Base-by-base conservation (phyloP, 2,113 vertebrate species). In the Irena cyanogastra region DNA sequence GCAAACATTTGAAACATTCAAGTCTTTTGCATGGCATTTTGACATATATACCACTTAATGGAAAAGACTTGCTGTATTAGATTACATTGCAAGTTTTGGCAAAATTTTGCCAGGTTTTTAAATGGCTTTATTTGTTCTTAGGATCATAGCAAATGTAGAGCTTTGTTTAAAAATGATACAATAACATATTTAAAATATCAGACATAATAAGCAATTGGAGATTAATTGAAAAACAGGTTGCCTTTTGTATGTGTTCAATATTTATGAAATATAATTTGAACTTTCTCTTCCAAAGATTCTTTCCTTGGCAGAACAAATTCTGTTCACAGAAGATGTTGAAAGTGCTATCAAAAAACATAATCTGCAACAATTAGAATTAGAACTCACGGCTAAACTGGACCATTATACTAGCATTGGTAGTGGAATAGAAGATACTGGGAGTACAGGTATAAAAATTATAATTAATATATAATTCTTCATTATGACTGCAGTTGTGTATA, bases 311-410 rank as follows among this genome's bases (percentile, higher is more conserved):
- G 99, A 99, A 79, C 99, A 99, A 97, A 99, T 99, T 97, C 98
- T 99, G 86, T 99, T 99, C 87, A 99, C 99, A 52, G 98, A 99
- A 97, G 99, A 99, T 94, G 98, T 99, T 94, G 99, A 99, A 98
- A 98, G 64, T 92, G 98, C 98, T 75, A 97, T 99, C 63, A 98
- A 97, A 92, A 97, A 97, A 14, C 98, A 98, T 68, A 98, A 83
- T 87, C 98, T 99, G 81, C 99, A 98, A 83, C 98, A 99, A 89
- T 96, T 99, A 91, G 99, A 99, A 89, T 74, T 98, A 50, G 98
- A 99, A 70, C 98, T 99, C 41, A 96, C 70, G 24, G 97, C 98
- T 81, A 99, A 99, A 95, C 94, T 99, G 85, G 99, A 99, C 41
- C 98, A 98, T 91, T 99, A 99, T 93, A 99, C 99, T n/a, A 97